Percentiles rank a stretch among this genome's conserved stretches.
phyloP scores from a whole-genome alignment of 2,113 vertebrate genomes.

The Toxostoma redivivum region DNA sequence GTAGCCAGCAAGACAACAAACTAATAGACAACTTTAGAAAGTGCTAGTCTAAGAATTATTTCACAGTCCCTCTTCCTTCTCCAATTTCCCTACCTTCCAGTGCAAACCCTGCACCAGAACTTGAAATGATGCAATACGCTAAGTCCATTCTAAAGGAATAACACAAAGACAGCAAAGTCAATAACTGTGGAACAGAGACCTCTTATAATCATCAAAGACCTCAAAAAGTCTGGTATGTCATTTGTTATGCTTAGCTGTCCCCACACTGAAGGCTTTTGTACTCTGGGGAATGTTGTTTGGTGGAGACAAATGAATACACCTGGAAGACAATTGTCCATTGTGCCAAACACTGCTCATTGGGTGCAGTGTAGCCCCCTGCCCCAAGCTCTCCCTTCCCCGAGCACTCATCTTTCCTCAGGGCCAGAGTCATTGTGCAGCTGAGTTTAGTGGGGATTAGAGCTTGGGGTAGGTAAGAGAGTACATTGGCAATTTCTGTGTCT shows the following conservation, averaged over 20 bases:
- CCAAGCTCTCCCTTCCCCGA: not conserved
- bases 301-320: conserved; percentile 66
- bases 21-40: conserved; percentile 30
- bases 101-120: not conserved
- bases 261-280: conserved; percentile 59
- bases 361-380: not conserved
- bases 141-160: conserved; percentile 41
- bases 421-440: not conserved
- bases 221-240: conserved; percentile 2
- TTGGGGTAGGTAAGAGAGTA: not conserved
- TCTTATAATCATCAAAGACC: conserved; percentile 29
- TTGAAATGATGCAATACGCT: conserved; percentile 23
- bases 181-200: conserved; percentile 23
- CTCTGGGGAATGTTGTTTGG: not conserved
- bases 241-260: conserved; percentile 52
- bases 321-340: conserved; percentile 60
- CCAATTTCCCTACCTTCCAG: not conserved
- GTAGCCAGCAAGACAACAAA: conserved; percentile 12
- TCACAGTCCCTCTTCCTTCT: conserved; percentile 12
- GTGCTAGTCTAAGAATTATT: conserved; percentile 12
- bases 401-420: not conserved
- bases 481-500: not conserved
- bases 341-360: not conserved
- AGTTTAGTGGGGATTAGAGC: not conserved
- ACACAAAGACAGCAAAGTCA: conserved; percentile 44